Conservation (phyloP, 2,113 vertebrate genomes). For the Baryphthengus martii region DNA sequence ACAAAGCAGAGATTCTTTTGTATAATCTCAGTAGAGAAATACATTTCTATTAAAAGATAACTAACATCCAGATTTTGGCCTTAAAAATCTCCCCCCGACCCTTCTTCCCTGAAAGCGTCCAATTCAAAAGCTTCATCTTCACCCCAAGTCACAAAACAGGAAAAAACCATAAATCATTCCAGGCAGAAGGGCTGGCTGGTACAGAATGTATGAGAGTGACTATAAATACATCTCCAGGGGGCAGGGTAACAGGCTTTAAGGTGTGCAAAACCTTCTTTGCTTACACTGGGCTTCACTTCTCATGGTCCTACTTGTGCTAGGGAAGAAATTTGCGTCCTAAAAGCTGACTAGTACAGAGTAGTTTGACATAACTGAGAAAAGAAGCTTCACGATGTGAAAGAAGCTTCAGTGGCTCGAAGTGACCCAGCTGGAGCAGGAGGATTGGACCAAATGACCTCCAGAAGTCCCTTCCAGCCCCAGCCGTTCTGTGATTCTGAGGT, state of each 20-base stretch:
- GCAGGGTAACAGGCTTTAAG: not conserved
- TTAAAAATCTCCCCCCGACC: not conserved
- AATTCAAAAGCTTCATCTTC: not conserved
- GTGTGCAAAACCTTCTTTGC: not conserved
- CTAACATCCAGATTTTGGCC: not conserved
- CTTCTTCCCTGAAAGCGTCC: not conserved
- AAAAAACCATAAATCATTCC: not conserved
- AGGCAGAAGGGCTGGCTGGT: not conserved
- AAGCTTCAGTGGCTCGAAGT: not conserved
- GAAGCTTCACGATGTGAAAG: not conserved
- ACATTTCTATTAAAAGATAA: not conserved
- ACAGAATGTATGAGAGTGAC: not conserved
- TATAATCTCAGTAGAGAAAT: not conserved
- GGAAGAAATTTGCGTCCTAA: not conserved
- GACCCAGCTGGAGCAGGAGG: not conserved
- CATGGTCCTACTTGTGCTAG: not conserved
- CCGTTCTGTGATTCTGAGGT: too few species aligned
- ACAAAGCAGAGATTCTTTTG: not conserved
- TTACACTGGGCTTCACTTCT: rapidly evolving
- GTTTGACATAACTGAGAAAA: not conserved
- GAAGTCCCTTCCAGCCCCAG: not conserved
- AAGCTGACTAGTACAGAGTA: not conserved
- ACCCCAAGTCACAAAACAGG: not conserved
- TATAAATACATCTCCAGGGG: not conserved
- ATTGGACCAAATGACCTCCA: not conserved